Evolutionary conservation across 2,113 vertebrate species (phyloP).

Genomic region (Zosterops borbonicus): DNA sequence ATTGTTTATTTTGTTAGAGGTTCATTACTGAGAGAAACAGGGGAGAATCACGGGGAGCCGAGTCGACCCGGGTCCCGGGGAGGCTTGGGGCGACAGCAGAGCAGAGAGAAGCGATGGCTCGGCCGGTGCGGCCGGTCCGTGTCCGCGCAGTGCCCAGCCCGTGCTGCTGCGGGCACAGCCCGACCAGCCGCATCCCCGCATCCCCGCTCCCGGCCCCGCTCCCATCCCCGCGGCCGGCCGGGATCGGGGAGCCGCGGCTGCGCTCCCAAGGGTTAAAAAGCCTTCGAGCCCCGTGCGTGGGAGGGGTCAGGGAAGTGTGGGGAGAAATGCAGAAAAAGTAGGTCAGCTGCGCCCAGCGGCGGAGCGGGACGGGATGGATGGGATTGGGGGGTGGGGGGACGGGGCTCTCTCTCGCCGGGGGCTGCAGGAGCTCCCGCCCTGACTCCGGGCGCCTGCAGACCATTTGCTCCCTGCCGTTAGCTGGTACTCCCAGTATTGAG

Average conservation of each 20-base stretch:
- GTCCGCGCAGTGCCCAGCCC: fast-evolving
- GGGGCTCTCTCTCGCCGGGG: fast-evolving
- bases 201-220: background rate
- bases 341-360: background rate
- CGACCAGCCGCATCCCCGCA: background rate
- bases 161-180: background rate
- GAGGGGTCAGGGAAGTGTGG: background rate
- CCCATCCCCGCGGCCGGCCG: background rate
- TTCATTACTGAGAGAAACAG: background rate
- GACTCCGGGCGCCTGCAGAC: background rate
- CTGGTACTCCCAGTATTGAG: background rate
- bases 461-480: background rate
- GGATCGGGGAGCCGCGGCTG: background rate
- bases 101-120: fast-evolving
- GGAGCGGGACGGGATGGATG: too few species aligned
- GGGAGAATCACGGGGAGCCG: background rate
- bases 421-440: background rate
- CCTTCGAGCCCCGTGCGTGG: background rate
- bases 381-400: too few species aligned
- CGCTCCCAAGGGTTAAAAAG: background rate
- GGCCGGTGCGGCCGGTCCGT: fast-evolving
- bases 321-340: background rate
- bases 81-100: fast-evolving
- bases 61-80: fast-evolving
- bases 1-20: background rate